Evolutionary conservation across 2,797 vertebrate genomes (phyloP), one percentile per base, ranked within the genome.

Genomic region (Bradypodion pumilum): DNA sequence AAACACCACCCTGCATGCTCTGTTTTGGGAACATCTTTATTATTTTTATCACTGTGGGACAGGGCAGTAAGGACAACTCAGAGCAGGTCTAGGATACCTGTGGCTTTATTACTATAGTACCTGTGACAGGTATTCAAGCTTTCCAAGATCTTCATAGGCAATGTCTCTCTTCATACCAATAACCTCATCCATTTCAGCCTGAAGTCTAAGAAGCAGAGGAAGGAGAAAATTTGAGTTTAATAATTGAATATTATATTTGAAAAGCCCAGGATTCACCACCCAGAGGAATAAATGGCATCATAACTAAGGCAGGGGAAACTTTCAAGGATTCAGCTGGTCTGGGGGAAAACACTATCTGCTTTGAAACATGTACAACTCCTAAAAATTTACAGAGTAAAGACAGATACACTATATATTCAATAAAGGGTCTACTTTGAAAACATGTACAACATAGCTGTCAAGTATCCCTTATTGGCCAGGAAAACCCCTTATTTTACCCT

Each of bases 61-160:
- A 8, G 25, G 0, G 65, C n/a, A 56, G 25, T 62, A 86, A 75
- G 59, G 19, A 7, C 16, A 19, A 19, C 76, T 87, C 13, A 68
- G 56, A 77, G 78, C 68, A 76, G 56, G 1, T 81, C 60, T 83
- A 62, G 56, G 76, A 66, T 35, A 60, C 32, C 25, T 80, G 81
- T 85, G 62, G 66, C 62, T 44, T 81, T 32, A 59, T 40, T 84
- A 42, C 40, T 32, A 49, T 59, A 82, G 23, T 93, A 98, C 98
- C 97, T 98, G 98, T 0, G 97, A 96, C 75, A 98, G 95, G 87
- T 98, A 98, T 68, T 93, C 92, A 78, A 99, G 90, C 66, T 97
- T 95, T 78, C 97, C 96, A 85, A 99, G 95, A 91, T 99, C 97
- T 15, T 98, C 97, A 49, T 96, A 97, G 86, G 93, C 94, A 79